Evolutionary conservation across 1,140 invertebrate genomes (phyloP).

Genomic region (Cotesia chilonis): DNA sequence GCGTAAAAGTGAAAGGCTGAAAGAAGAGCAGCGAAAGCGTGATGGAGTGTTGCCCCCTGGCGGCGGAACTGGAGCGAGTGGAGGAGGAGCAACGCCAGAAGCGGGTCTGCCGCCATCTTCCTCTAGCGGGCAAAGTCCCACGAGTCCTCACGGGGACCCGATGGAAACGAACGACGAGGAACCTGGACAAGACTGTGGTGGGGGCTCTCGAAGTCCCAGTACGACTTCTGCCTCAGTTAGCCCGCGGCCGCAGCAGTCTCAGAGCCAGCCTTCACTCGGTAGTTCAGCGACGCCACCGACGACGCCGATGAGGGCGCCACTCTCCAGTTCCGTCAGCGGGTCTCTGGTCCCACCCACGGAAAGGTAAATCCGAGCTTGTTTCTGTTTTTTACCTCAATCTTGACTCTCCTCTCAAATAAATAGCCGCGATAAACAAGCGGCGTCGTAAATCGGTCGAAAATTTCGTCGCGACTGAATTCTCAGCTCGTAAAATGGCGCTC

Average conservation of each 20-base stretch:
- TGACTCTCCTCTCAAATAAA: neutral
- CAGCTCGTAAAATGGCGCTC: constrained; percentile 30
- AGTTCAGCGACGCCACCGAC: constrained; percentile 59
- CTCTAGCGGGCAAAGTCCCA: constrained; percentile 55
- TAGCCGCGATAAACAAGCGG: neutral
- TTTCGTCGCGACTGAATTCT: constrained; percentile 11
- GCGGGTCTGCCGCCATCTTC: constrained; percentile 51
- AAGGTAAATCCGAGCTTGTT: constrained; percentile 8
- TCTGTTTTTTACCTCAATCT: neutral
- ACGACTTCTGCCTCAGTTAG: constrained; percentile 64
- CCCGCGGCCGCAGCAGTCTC: constrained; percentile 56
- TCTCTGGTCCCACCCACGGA: constrained; percentile 52
- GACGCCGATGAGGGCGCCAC: constrained; percentile 54
- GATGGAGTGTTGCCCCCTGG: constrained; percentile 73
- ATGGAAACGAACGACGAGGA: constrained; percentile 51
- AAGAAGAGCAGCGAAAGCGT: constrained; percentile 87
- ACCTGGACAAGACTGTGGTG: constrained; percentile 44
- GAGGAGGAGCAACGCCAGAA: constrained; percentile 40
- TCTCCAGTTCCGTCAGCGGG: constrained; percentile 52
- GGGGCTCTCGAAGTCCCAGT: constrained; percentile 60
- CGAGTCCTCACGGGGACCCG: constrained; percentile 48
- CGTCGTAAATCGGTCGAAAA: neutral
- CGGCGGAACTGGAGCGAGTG: constrained; percentile 52
- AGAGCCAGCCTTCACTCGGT: constrained; percentile 58
- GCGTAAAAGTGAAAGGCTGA: constrained; percentile 89